phyloP scores from a whole-genome alignment of 2,113 vertebrate genomes.

The Catharus minimus region DNA sequence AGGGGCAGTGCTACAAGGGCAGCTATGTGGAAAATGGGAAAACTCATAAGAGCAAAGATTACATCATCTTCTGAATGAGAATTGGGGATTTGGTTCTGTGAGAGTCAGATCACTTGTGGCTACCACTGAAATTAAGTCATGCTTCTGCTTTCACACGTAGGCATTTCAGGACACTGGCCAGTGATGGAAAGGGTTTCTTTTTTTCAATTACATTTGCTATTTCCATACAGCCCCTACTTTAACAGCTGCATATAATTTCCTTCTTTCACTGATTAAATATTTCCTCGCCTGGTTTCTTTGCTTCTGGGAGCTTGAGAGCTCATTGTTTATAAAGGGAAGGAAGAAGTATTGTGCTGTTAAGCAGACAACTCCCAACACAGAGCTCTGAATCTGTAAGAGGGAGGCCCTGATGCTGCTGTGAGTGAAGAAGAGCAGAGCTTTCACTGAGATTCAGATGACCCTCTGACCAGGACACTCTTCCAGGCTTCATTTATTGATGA shows the following conservation, averaged over 20 bases:
- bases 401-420: neutral
- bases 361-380: neutral
- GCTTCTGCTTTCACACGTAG: neutral
- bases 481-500: neutral
- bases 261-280: conserved; percentile 29
- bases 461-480: neutral
- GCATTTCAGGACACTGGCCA: neutral
- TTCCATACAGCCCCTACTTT: neutral
- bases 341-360: neutral
- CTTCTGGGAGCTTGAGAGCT: conserved; percentile 39
- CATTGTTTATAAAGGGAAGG: conserved; percentile 3
- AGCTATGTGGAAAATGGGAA: neutral
- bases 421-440: neutral
- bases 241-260: conserved; percentile 4
- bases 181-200: neutral
- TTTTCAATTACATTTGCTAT: neutral
- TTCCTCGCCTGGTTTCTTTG: conserved; percentile 8
- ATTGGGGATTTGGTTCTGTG: neutral
- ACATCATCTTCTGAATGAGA: neutral
- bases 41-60: neutral
- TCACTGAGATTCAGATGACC: neutral
- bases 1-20: neutral
- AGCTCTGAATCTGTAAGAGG: neutral
- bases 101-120: neutral
- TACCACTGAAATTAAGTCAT: neutral